phyloP scores from a whole-genome alignment of 2,797 vertebrate genomes.

The Gymnopithys bicolor region DNA sequence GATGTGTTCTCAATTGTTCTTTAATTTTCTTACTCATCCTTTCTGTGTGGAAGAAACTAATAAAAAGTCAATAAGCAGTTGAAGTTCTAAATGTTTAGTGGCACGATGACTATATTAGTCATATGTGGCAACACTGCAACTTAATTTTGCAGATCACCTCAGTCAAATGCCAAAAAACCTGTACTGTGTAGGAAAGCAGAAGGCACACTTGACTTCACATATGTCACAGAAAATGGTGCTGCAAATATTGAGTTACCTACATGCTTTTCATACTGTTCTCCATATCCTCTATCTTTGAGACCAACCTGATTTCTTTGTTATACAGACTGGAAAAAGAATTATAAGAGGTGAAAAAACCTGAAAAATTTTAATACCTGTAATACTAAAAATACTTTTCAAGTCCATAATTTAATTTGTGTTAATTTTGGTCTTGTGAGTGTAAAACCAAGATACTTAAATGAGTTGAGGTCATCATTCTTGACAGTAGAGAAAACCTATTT shows the following conservation, averaged over 20 bases:
- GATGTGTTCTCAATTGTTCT: background rate
- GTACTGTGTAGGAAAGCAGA: background rate
- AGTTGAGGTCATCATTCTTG: background rate
- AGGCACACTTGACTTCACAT: background rate
- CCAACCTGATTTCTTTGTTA: background rate
- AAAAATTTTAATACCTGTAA: background rate
- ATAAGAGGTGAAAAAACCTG: background rate
- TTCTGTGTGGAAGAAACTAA: background rate
- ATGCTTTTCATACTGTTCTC: background rate
- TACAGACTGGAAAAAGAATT: background rate
- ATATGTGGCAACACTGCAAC: background rate
- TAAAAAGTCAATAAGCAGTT: background rate
- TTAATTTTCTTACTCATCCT: constrained; percentile 15
- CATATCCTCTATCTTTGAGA: background rate
- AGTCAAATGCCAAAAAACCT: background rate
- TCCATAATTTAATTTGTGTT: background rate
- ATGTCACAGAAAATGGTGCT: background rate
- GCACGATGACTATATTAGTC: background rate
- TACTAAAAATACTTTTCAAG: background rate
- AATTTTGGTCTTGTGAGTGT: background rate
- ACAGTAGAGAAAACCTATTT: background rate
- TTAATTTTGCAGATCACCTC: background rate
- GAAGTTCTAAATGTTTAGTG: background rate
- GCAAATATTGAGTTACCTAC: background rate
- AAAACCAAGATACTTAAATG: background rate